phyloP scores from a whole-genome alignment of 2,888 invertebrate species.

The Odontomyia ornata region DNA sequence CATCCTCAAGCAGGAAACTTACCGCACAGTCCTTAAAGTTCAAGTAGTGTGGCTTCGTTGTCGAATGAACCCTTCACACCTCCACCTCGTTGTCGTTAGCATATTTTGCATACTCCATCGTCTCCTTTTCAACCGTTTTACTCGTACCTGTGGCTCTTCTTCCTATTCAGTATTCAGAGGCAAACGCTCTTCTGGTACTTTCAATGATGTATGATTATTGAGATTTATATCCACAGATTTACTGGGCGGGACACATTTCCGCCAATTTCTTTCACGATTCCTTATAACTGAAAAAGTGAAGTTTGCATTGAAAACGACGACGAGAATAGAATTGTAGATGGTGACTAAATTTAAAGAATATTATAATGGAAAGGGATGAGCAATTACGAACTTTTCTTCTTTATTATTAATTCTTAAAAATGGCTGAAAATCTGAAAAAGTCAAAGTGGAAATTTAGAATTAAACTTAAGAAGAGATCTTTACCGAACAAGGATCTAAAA shows the following conservation, averaged over 20 bases:
- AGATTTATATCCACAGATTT: conserved; percentile 59
- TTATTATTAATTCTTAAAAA: no score
- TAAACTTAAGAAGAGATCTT: no score
- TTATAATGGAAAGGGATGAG: neutral
- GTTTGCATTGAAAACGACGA: conserved; percentile 26
- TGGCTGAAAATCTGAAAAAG: no score
- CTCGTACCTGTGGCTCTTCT: neutral
- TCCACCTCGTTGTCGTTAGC: neutral
- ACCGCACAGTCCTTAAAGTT: neutral
- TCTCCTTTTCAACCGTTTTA: no score
- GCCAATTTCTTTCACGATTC: conserved; percentile 28
- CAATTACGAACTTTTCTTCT: no score
- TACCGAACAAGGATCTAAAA: no score
- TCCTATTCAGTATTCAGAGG: conserved; percentile 13
- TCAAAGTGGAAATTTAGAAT: no score
- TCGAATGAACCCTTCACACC: conserved; percentile 19
- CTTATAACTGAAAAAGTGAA: conserved; percentile 46
- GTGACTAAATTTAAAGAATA: neutral
- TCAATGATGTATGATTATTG: conserved; percentile 61
- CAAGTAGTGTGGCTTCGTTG: conserved; percentile 21
- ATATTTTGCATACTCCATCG: conserved; percentile 20
- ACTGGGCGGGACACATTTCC: conserved; percentile 47
- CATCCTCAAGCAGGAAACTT: conserved; percentile 21
- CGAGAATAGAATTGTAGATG: conserved; percentile 32
- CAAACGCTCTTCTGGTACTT: conserved; percentile 44